These are phyloP conservation scores for Chrysolina americana DNA, from an alignment of 2,888 invertebrate species.

Conservation along the genomic window DNA sequence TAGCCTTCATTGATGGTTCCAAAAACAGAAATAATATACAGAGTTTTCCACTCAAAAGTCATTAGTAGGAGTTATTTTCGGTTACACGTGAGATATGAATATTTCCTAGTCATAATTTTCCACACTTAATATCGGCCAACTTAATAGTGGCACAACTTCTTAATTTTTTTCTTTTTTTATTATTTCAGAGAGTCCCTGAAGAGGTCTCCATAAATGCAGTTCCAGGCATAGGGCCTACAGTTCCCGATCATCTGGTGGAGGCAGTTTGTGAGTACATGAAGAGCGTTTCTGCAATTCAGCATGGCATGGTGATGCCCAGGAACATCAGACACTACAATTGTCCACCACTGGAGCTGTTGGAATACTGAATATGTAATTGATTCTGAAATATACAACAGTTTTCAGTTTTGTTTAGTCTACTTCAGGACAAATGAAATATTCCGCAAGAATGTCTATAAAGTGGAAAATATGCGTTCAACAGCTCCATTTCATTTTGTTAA, in stretches of 20 bases:
- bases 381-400: neutral
- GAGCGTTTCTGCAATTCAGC: constrained; percentile 73
- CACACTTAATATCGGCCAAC: too few species aligned
- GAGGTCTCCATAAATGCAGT: constrained; percentile 68
- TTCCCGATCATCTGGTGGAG: constrained; percentile 70
- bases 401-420: neutral
- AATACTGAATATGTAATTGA: constrained; percentile 44
- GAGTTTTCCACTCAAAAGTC: too few species aligned
- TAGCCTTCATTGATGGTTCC: too few species aligned
- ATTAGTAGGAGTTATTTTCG: too few species aligned
- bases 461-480: too few species aligned
- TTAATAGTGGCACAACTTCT: neutral
- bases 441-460: neutral
- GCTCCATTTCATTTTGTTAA: too few species aligned
- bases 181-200: constrained; percentile 56
- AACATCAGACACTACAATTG: constrained; percentile 80
- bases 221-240: constrained; percentile 75
- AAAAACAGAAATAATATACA: too few species aligned
- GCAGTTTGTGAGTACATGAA: constrained; percentile 73
- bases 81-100: too few species aligned
- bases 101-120: too few species aligned
- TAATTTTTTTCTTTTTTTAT: constrained; percentile 8
- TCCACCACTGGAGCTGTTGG: constrained; percentile 75
- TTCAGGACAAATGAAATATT: too few species aligned
- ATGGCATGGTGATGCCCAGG: constrained; percentile 79